phyloP scores from a whole-genome alignment of 1,140 invertebrate species.

The Procambarus virginalis region DNA sequence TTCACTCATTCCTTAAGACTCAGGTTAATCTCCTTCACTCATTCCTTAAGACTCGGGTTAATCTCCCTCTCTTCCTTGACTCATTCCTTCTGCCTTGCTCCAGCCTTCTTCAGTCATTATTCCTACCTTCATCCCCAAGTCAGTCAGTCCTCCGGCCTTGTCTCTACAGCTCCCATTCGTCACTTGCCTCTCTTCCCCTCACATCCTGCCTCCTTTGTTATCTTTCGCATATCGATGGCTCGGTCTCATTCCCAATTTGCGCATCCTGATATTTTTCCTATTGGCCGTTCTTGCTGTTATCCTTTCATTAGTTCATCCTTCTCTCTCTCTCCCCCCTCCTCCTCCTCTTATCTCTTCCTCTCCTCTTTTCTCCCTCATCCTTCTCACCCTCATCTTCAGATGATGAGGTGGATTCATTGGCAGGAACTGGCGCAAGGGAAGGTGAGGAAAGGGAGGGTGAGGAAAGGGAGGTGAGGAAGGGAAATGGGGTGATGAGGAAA shows the following conservation, averaged over 20 bases:
- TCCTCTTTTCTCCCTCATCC: too few species aligned
- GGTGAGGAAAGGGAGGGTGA: background rate
- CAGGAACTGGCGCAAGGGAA: background rate
- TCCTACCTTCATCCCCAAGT: too few species aligned
- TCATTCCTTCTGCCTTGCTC: background rate
- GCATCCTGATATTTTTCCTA: background rate
- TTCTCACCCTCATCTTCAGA: background rate
- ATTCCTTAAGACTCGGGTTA: too few species aligned
- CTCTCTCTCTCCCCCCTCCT: too few species aligned
- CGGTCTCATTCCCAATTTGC: background rate
- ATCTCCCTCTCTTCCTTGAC: too few species aligned
- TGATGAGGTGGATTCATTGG: background rate
- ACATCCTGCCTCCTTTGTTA: background rate
- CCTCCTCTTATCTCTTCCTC: too few species aligned
- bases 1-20: background rate
- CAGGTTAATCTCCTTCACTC: background rate
- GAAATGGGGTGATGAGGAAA: too few species aligned
- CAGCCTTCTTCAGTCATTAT: too few species aligned
- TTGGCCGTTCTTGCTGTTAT: background rate
- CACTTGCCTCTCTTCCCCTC: background rate
- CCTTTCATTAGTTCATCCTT: background rate
- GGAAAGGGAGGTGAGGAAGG: background rate
- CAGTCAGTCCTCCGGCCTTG: too few species aligned
- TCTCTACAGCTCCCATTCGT: too few species aligned
- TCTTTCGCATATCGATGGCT: background rate